A percentile compares a stretch with the other conserved stretches of the same genome.
These are phyloP conservation scores for Bimastos eiseni DNA, from an alignment of 2,888 invertebrate species.

Conservation along the genomic window DNA sequence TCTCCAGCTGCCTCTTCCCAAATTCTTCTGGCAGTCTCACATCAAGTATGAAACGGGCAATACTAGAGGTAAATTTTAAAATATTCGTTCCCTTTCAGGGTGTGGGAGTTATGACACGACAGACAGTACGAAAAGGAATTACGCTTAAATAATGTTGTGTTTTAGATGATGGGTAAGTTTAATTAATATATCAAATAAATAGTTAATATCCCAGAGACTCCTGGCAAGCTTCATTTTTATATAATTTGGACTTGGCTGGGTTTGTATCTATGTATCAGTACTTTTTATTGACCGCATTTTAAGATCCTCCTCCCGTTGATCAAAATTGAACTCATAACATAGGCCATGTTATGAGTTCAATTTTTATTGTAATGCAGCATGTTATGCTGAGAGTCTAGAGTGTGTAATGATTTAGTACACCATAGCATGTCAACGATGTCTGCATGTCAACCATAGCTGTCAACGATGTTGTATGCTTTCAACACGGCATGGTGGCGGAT, in stretches of 20 bases:
- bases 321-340: too few relatives aligned
- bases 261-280: not conserved
- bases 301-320: too few relatives aligned
- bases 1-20: conserved; percentile 76
- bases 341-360: too few relatives aligned
- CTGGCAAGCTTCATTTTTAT: not conserved
- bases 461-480: too few relatives aligned
- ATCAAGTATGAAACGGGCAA: conserved; percentile 66
- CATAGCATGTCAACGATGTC: too few relatives aligned
- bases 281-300: too few relatives aligned
- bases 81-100: not conserved
- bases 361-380: too few relatives aligned
- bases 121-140: not conserved
- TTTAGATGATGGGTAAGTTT: not conserved
- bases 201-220: not conserved
- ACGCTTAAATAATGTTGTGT: not conserved
- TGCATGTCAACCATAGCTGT: too few relatives aligned
- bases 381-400: too few relatives aligned
- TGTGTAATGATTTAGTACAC: too few relatives aligned
- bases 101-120: not conserved
- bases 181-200: not conserved
- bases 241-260: not conserved
- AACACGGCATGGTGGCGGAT: too few relatives aligned
- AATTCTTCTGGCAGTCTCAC: conserved; percentile 60
- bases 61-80: conserved; percentile 63